These are phyloP conservation scores for Siniperca chuatsi DNA, from an alignment of 2,113 vertebrate genomes.

Conservation along the genomic window DNA sequence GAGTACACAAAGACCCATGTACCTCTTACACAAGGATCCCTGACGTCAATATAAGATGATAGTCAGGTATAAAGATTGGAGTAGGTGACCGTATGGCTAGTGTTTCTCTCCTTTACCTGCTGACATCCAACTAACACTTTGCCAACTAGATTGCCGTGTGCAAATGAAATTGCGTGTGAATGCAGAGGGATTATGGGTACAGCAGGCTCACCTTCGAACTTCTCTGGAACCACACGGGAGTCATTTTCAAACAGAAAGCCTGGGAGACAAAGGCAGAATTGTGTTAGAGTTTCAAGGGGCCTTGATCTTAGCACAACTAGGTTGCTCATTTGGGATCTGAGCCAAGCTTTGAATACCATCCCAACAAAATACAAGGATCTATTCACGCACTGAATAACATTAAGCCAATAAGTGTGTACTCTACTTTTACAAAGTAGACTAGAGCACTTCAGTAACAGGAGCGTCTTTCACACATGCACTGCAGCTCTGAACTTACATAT, in stretches of 20 bases:
- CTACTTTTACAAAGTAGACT: background rate
- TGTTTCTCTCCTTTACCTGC: slow-evolving; percentile 35
- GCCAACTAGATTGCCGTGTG: background rate
- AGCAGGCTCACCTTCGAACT: slow-evolving; percentile 90
- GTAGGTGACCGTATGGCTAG: slow-evolving; percentile 11
- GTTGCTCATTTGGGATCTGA: slow-evolving; percentile 15
- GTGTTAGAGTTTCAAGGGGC: slow-evolving; percentile 38
- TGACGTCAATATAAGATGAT: slow-evolving; percentile 24
- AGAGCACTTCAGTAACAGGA: background rate
- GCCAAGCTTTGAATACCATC: slow-evolving; percentile 39
- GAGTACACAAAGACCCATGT: slow-evolving; percentile 27
- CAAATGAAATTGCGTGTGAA: background rate
- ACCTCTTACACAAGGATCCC: slow-evolving; percentile 36
- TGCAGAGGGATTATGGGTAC: background rate
- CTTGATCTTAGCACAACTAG: background rate
- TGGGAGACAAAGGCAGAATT: slow-evolving; percentile 71
- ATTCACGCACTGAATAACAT: slow-evolving; percentile 14
- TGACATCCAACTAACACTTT: slow-evolving; percentile 21
- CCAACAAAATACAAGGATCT: slow-evolving; percentile 32
- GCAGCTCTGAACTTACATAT: too few relatives aligned
- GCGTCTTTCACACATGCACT: too few relatives aligned
- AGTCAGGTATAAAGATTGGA: slow-evolving; percentile 40
- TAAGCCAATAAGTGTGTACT: slow-evolving; percentile 26
- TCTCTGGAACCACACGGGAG: slow-evolving; percentile 96
- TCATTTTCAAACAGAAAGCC: slow-evolving; percentile 95